A percentile compares a stretch with the other conserved stretches of the same genome.
phyloP scores from a whole-genome alignment of 2,888 invertebrate genomes.

The Amblyjoppa proteus region DNA sequence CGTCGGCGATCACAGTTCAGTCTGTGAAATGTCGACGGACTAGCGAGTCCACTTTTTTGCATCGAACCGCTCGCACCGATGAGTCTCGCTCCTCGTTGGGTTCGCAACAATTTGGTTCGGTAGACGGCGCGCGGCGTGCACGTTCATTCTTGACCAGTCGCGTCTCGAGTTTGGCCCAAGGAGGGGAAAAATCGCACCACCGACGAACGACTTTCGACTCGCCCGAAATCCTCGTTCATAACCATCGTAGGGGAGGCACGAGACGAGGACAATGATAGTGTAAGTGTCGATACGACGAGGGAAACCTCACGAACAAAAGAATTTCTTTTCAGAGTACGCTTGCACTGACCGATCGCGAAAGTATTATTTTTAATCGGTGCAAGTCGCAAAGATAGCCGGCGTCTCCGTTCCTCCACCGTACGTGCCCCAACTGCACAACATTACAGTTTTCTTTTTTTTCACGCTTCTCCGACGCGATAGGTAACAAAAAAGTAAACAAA shows the following conservation, averaged over 20 bases:
- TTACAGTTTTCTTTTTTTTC: conserved; percentile 23
- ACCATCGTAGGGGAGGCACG: background rate
- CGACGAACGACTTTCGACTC: background rate
- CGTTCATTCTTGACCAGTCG: too few species aligned
- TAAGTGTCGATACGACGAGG: background rate
- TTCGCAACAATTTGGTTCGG: background rate
- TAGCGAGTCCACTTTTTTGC: conserved; percentile 13
- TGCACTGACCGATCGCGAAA: background rate
- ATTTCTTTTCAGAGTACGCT: background rate
- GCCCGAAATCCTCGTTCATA: background rate
- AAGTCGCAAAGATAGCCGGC: too few species aligned
- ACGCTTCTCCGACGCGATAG: too few species aligned
- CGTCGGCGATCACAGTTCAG: conserved; percentile 49
- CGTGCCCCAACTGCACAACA: conserved; percentile 55
- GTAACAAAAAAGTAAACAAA: background rate
- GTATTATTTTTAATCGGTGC: too few species aligned
- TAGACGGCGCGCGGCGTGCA: too few species aligned
- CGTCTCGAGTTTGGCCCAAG: background rate
- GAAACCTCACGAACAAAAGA: background rate
- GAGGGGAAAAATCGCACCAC: background rate
- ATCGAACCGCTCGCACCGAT: too few species aligned
- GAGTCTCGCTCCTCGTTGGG: background rate
- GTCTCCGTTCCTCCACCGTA: conserved; percentile 1
- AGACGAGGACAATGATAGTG: background rate
- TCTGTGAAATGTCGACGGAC: conserved; percentile 58